Evolutionary conservation across 2,797 vertebrate species (phyloP), one percentile per base, ranked within the genome.

Genomic region (Phrynocephalus vlangalii): DNA sequence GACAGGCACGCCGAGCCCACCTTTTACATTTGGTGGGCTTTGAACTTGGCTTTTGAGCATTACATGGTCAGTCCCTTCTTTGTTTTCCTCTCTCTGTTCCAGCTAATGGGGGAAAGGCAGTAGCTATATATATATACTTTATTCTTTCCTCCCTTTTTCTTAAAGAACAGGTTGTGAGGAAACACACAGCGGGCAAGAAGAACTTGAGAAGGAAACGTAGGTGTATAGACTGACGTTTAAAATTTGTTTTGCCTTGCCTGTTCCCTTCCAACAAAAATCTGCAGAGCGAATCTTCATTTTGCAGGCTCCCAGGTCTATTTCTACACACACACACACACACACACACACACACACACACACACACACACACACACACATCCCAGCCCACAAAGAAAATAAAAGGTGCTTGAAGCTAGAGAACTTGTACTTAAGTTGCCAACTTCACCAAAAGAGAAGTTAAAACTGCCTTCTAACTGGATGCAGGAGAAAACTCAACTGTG

Each of bases 41-140:
- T 92, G 94, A 94, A 91, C 90, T 80, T 63, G 16, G 60, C 18
- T 18, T 50, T 7, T 86, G 88, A 93, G 30, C 90, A 89, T 66
- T 30, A 88, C 0, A 2, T 16, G 79, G 0, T 88, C 50, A 44
- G 50, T 89, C 86, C 88, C 82, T 89, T 84, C 78, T 89, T 91
- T 82, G 86, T 92, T 91, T 90, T 30, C 70, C 79, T 85, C n/a
- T 86, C n/a, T 6, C 83, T 67, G 86, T 87, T 92, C 85, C 77
- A 71, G 80, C 18, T 8, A 66, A 85, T 0, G 0, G 80, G n/a
- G 52, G 82, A 75, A 44, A 90, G 79, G 68, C 88, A 86, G 15
- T 30, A 72, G 33, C 80, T 75, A 56, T 50, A 48, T 20, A 70
- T 60, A 6, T 16, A 60, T 63, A 20, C 60, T 63, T 13, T 63